phyloP scores from a whole-genome alignment of 2,113 vertebrate species.

The Brachionichthys hirsutus region DNA sequence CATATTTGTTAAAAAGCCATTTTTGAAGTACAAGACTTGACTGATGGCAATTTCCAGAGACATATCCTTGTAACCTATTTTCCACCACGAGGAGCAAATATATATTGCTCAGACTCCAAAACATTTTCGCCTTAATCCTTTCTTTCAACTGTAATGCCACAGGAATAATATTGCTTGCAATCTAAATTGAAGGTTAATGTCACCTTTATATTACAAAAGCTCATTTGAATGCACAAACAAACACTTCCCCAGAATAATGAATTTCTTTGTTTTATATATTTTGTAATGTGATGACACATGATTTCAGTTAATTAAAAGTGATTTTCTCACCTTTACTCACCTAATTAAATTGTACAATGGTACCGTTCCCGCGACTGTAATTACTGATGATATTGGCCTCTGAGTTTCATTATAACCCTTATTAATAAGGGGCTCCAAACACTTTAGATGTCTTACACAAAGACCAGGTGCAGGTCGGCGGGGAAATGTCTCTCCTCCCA shows the following conservation, averaged over 20 bases:
- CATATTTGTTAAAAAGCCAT: background rate
- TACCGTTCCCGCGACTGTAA: slow-evolving; percentile 57
- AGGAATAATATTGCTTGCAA: slow-evolving; percentile 14
- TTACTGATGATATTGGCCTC: slow-evolving; percentile 70
- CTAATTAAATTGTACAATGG: slow-evolving; percentile 59
- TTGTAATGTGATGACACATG: slow-evolving; percentile 46
- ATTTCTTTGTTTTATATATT: slow-evolving; percentile 43
- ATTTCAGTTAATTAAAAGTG: slow-evolving; percentile 64
- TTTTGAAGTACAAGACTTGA: background rate
- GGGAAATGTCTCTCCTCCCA: slow-evolving; percentile 32
- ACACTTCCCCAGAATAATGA: slow-evolving; percentile 11
- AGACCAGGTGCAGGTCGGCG: slow-evolving; percentile 31
- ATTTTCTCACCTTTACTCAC: slow-evolving; percentile 62
- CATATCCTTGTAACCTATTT: background rate
- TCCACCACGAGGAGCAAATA: background rate
- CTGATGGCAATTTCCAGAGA: background rate
- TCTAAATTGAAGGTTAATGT: slow-evolving; percentile 8
- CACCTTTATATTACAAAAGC: slow-evolving; percentile 13
- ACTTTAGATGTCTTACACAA: slow-evolving; percentile 46
- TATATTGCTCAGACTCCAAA: background rate
- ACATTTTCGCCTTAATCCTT: background rate
- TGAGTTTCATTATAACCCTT: slow-evolving; percentile 71
- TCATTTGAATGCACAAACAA: slow-evolving; percentile 43
- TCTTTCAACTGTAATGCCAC: slow-evolving; percentile 12
- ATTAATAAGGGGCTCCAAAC: slow-evolving; percentile 55